These are phyloP conservation scores for Acropora yongei DNA, from an alignment of 64 coral and sea anemone genomes.

Conservation along the genomic window DNA sequence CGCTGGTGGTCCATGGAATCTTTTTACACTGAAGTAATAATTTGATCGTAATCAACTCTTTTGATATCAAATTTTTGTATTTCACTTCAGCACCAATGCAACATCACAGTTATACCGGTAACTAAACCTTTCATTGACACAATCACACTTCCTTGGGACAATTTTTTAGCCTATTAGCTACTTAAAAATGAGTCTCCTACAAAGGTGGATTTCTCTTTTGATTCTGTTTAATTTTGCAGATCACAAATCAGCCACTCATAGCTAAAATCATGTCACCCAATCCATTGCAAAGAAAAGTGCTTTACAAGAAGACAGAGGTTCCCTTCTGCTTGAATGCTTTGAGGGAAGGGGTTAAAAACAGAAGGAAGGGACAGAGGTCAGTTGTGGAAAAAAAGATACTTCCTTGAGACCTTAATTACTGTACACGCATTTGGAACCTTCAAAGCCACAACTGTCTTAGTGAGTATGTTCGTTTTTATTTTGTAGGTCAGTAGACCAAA, in stretches of 20 bases:
- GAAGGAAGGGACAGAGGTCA: conserved; percentile 1
- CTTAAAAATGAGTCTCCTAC: background rate
- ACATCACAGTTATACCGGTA: too few species aligned
- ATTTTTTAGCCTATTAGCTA: background rate
- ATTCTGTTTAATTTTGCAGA: background rate
- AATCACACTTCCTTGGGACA: too few species aligned
- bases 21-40: too few species aligned
- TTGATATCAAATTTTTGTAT: too few species aligned
- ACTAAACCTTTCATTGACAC: too few species aligned
- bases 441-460: background rate
- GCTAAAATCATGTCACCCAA: conserved; percentile 44
- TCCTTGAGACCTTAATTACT: background rate
- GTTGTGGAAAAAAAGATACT: too few species aligned
- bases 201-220: background rate
- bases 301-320: conserved; percentile 42
- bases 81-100: too few species aligned
- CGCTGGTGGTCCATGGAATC: too few species aligned
- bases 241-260: conserved; percentile 43
- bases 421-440: background rate
- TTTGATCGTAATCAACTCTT: too few species aligned
- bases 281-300: conserved; percentile 35
- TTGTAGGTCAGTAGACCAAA: background rate
- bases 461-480: background rate
- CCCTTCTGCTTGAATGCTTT: background rate
- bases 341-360: background rate